phyloP scores from a whole-genome alignment of 2,797 vertebrate species.

The Argya squamiceps region DNA sequence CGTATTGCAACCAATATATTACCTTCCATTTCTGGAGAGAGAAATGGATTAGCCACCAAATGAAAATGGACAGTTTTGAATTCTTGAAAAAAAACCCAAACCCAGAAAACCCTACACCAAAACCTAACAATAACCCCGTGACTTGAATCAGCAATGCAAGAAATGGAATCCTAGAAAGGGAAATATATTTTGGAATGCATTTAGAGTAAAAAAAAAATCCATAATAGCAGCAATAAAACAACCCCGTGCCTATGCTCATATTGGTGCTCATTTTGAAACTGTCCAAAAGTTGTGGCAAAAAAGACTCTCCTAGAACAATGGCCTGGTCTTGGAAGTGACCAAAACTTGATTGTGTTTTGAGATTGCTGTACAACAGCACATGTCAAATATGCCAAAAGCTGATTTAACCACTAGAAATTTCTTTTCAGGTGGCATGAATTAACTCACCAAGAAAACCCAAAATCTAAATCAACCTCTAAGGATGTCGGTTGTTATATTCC shows the following conservation, averaged over 20 bases:
- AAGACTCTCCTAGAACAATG: rapidly evolving
- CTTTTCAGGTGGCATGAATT: background rate
- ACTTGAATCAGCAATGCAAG: background rate
- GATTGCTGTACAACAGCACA: background rate
- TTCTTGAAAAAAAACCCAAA: background rate
- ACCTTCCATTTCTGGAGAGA: background rate
- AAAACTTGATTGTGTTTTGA: background rate
- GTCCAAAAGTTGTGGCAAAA: background rate
- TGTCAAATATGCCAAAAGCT: background rate
- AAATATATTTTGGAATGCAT: background rate
- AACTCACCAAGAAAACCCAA: background rate
- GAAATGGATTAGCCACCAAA: background rate
- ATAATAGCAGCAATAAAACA: background rate
- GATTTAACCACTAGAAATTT: background rate
- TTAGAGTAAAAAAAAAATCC: background rate
- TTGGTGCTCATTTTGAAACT: background rate
- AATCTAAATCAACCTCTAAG: background rate
- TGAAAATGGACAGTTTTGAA: background rate
- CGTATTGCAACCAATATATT: background rate
- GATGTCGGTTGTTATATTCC: background rate
- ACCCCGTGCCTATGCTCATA: rapidly evolving
- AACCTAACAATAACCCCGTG: rapidly evolving
- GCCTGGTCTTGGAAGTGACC: background rate
- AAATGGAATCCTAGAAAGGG: background rate
- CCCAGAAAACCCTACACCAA: background rate